Evolutionary conservation across 2,888 invertebrate genomes (phyloP).

Genomic region (Creontiades dilutus): DNA sequence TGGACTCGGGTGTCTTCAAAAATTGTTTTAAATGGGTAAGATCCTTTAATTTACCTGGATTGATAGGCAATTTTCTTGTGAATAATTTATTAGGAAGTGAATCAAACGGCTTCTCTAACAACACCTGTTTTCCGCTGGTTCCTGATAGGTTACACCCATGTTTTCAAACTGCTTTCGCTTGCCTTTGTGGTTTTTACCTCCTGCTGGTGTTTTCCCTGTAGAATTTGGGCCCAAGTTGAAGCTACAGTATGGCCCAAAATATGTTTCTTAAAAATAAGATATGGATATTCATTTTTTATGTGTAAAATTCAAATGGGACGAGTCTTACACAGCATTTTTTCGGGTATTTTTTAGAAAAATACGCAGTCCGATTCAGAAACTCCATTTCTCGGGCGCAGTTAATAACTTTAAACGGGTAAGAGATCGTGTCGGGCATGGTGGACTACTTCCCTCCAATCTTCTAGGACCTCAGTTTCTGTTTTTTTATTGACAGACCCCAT

Average conservation of each 20-base stretch:
- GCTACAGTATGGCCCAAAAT: too few species aligned
- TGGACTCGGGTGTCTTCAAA: slow-evolving; percentile 20
- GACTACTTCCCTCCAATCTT: slow-evolving; percentile 34
- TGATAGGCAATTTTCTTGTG: background rate
- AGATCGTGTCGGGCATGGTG: slow-evolving; percentile 33
- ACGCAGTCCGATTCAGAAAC: too few species aligned
- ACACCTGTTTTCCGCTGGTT: slow-evolving; percentile 37
- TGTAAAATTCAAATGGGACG: slow-evolving; percentile 42
- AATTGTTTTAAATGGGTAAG: slow-evolving; percentile 29
- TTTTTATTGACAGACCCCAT: slow-evolving; percentile 23
- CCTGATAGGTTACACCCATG: slow-evolving; percentile 32
- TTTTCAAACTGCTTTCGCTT: background rate
- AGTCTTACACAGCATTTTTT: slow-evolving; percentile 31
- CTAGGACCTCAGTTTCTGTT: slow-evolving; percentile 42
- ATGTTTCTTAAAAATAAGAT: slow-evolving; percentile 3
- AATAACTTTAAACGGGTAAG: background rate
- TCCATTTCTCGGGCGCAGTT: background rate
- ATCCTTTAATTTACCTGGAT: slow-evolving; percentile 37
- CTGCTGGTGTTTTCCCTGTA: slow-evolving; percentile 24
- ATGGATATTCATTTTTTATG: slow-evolving; percentile 21
- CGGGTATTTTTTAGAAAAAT: too few species aligned
- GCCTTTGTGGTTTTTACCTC: slow-evolving; percentile 28
- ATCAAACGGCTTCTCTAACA: slow-evolving; percentile 2
- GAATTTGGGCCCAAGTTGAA: slow-evolving; percentile 38
- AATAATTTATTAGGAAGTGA: slow-evolving; percentile 25